Evolutionary conservation across 2,113 vertebrate species (phyloP).

Genomic region (Boleophthalmus pectinirostris): DNA sequence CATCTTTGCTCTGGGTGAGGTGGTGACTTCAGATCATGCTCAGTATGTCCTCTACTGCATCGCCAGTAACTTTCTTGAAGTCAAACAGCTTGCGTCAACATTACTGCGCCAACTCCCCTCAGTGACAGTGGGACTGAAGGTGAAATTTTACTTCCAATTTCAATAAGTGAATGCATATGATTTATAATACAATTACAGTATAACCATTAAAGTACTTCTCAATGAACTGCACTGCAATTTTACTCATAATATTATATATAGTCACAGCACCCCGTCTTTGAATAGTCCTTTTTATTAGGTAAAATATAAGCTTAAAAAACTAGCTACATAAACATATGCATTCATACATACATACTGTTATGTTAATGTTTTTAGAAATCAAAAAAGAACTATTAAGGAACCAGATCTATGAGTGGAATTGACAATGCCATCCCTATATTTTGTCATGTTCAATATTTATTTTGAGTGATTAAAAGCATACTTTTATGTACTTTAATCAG

Average conservation of each 20-base stretch:
- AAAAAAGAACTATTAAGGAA: too few species aligned
- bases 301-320: too few species aligned
- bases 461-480: background rate
- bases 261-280: too few species aligned
- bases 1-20: conserved; percentile 80
- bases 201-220: background rate
- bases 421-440: background rate
- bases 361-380: too few species aligned
- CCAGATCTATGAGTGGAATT: too few species aligned
- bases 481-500: background rate
- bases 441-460: background rate
- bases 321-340: too few species aligned
- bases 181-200: background rate
- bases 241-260: too few species aligned
- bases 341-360: too few species aligned
- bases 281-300: too few species aligned
- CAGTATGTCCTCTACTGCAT: conserved; percentile 85
- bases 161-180: background rate
- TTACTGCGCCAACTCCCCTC: conserved; percentile 84
- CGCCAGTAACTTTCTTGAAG: conserved; percentile 92
- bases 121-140: conserved; percentile 80
- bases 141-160: conserved; percentile 52
- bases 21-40: conserved; percentile 77
- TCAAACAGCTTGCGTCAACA: conserved; percentile 86
- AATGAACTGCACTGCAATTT: too few species aligned